Conservation (phyloP, 1,140 invertebrate species). For the Choristoneura fumiferana region DNA sequence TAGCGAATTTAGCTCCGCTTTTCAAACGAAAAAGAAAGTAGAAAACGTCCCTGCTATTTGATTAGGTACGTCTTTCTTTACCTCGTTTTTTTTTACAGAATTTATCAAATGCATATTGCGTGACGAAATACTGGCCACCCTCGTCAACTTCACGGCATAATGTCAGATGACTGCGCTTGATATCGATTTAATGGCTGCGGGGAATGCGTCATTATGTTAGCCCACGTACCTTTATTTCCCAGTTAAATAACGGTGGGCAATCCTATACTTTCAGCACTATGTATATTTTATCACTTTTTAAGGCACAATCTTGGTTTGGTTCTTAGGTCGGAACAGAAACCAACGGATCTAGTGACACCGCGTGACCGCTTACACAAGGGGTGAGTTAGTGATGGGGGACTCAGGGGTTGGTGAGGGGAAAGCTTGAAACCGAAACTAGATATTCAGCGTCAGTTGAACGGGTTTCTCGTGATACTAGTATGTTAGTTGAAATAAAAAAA, state of each 20-base stretch:
- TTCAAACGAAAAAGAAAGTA: no score
- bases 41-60: no score
- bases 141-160: conserved; percentile 6
- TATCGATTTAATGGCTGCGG: conserved; percentile 4
- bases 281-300: conserved; percentile 10
- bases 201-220: not conserved
- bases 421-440: no score
- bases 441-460: no score
- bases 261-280: conserved; percentile 2
- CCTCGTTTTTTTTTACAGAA: conserved; percentile 26
- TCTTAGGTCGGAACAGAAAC: not conserved
- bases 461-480: no score
- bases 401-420: no score
- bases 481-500: no score
- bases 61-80: conserved; percentile 18
- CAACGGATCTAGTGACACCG: not conserved
- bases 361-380: conserved; percentile 8
- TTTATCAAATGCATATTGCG: no score
- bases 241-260: not conserved
- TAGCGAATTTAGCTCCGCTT: no score
- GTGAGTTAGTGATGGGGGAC: conserved; percentile 4
- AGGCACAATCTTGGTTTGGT: conserved; percentile 15
- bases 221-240: not conserved
- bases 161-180: not conserved
- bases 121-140: not conserved